Percentiles rank a stretch among this genome's conserved stretches.
phyloP scores from a whole-genome alignment of 1,140 invertebrate genomes.

The Ooceraea biroi region DNA sequence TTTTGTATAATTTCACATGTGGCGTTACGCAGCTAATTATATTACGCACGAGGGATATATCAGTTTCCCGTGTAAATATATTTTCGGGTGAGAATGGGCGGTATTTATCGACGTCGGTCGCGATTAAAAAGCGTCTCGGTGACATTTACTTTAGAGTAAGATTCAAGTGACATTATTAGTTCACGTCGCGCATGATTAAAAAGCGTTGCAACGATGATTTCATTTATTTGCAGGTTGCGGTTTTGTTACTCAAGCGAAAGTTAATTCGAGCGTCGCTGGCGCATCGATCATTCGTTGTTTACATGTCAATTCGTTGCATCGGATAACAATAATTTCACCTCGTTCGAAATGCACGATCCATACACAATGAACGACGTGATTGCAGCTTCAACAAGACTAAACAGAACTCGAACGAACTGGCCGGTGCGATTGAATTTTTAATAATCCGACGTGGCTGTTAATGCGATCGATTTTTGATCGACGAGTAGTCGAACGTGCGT shows the following conservation, averaged over 20 bases:
- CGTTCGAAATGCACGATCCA: background rate
- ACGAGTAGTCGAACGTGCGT: background rate
- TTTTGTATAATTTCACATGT: background rate
- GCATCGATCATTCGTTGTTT: background rate
- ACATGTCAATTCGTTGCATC: background rate
- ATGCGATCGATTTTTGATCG: background rate
- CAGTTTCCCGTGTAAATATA: background rate
- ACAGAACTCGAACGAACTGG: background rate
- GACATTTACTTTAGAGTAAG: background rate
- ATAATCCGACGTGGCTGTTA: conserved; percentile 13
- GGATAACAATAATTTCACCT: conserved; percentile 2
- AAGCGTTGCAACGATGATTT: background rate
- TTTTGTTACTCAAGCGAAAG: background rate
- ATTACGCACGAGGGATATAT: background rate
- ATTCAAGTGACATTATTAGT: background rate
- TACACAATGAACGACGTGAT: background rate
- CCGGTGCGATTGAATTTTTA: conserved; percentile 6
- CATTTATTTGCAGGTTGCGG: background rate
- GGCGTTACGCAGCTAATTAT: background rate
- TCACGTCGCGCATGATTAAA: background rate
- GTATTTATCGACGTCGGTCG: no score
- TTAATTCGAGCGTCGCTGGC: background rate
- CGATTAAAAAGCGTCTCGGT: no score
- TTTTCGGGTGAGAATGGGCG: no score
- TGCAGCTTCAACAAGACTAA: background rate